A percentile compares a stretch with the other conserved stretches of the same genome.
These are phyloP conservation scores for Scaptomyza reducta DNA, from an alignment of 2,888 invertebrate species.

Conservation along the genomic window DNA sequence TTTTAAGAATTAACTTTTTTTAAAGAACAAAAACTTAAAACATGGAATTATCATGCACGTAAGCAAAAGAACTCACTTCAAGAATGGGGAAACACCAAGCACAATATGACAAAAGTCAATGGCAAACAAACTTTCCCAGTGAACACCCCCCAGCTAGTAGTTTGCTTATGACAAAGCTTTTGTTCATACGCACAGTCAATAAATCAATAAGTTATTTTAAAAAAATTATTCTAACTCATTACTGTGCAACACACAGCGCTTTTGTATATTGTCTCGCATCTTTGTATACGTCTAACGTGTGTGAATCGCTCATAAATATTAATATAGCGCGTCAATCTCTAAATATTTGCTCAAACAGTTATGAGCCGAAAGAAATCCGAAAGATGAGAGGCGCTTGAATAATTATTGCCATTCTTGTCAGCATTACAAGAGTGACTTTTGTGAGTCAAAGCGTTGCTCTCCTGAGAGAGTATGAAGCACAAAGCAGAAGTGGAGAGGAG, in stretches of 20 bases:
- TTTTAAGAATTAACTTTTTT: not conserved
- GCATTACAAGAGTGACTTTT: not conserved
- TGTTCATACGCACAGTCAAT: conserved; percentile 12
- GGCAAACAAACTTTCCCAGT: conserved; percentile 48
- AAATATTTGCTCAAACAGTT: conserved; percentile 45
- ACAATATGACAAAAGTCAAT: conserved; percentile 12
- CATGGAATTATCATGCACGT: conserved; percentile 2
- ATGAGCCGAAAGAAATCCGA: conserved; percentile 9
- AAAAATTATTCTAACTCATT: not conserved
- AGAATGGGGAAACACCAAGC: conserved; percentile 39
- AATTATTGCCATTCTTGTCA: not conserved
- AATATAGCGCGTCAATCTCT: conserved; percentile 5
- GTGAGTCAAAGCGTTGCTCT: not conserved
- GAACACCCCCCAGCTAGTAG: not conserved
- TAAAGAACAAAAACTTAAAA: not conserved
- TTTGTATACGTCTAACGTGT: not conserved
- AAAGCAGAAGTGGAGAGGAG: not conserved
- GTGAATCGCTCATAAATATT: conserved; percentile 1
- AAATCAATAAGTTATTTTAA: conserved; percentile 23
- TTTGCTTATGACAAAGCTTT: conserved; percentile 40
- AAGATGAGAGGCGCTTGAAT: not conserved
- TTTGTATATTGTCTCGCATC: not conserved
- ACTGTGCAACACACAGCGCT: not conserved
- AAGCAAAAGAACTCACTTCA: conserved; percentile 20
- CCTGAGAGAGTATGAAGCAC: not conserved